Evolutionary conservation across 92 coral and sea anemone species (phyloP).

Genomic region (Blastomussa wellsi): DNA sequence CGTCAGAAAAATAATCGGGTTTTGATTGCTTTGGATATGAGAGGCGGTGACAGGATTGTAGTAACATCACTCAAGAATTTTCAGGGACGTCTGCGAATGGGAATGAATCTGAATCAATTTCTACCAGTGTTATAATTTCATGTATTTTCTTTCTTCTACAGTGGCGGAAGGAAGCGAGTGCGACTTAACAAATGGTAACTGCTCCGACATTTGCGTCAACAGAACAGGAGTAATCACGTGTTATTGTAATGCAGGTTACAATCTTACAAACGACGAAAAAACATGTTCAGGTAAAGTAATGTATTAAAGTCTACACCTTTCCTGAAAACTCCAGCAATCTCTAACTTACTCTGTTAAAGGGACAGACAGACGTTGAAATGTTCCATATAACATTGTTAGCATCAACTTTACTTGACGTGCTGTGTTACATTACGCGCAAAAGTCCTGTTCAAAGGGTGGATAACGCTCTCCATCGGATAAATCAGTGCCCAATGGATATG

Average conservation of each 20-base stretch:
- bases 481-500: too few relatives aligned
- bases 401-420: too few relatives aligned
- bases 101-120: background rate
- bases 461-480: too few relatives aligned
- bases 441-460: too few relatives aligned
- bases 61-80: too few relatives aligned
- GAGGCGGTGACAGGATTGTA: too few relatives aligned
- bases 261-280: constrained; percentile 59
- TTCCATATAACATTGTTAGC: too few relatives aligned
- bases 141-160: background rate
- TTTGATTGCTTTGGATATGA: too few relatives aligned
- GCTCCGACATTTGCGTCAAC: constrained; percentile 62
- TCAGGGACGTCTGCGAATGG: too few relatives aligned
- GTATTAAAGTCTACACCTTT: background rate
- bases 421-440: too few relatives aligned
- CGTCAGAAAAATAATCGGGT: too few relatives aligned
- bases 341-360: background rate
- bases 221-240: constrained; percentile 61
- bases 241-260: constrained; percentile 62
- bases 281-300: constrained; percentile 59
- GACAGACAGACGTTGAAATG: background rate
- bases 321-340: background rate
- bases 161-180: constrained; percentile 52
- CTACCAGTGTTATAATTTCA: background rate
- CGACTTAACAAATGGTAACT: constrained; percentile 56